Conservation (phyloP, 2,797 vertebrate genomes). For the Coreius guichenoti region DNA sequence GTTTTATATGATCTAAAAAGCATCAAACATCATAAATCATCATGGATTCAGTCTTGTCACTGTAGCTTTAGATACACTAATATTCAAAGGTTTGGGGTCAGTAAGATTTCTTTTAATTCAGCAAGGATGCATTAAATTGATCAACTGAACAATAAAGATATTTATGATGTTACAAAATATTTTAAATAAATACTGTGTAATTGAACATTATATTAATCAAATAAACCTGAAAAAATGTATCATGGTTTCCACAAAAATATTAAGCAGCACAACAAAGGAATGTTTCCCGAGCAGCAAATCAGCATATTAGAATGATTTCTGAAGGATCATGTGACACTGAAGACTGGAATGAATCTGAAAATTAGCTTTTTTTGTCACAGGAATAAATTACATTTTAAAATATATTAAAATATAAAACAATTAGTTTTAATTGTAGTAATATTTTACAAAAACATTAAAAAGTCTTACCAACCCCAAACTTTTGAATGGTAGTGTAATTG, state of each 20-base stretch:
- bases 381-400: no score
- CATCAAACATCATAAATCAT: neutral
- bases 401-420: neutral
- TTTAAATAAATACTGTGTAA: neutral
- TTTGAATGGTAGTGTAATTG: neutral
- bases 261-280: neutral
- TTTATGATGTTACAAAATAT: neutral
- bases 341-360: no score
- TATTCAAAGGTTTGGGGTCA: neutral
- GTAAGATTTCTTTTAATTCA: neutral
- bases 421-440: neutral
- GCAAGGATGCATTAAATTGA: neutral
- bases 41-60: neutral
- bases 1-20: neutral
- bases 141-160: neutral
- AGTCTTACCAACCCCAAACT: neutral
- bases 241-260: neutral
- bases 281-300: no score
- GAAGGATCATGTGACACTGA: no score
- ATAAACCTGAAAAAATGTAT: neutral
- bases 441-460: neutral
- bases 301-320: no score
- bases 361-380: no score
- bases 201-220: neutral
- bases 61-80: neutral